A percentile compares a stretch with the other conserved stretches of the same genome.
phyloP scores from a whole-genome alignment of 1,140 invertebrate genomes.

The Mercenaria mercenaria region DNA sequence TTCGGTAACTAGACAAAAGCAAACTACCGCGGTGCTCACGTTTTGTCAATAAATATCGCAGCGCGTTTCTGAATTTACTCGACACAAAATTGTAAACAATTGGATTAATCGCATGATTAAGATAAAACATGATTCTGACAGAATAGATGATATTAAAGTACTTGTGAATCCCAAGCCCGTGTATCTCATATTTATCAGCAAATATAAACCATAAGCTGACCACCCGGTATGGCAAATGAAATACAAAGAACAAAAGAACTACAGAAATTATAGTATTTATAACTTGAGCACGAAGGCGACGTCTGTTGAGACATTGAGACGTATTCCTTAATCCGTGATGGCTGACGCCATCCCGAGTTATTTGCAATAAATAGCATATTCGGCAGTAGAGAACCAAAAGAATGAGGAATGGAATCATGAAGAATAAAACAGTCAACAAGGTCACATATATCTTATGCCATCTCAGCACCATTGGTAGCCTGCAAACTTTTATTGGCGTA shows the following conservation, averaged over 20 bases:
- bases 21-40: neutral
- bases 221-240: slow-evolving; percentile 30
- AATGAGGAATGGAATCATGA: slow-evolving; percentile 58
- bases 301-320: neutral
- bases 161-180: slow-evolving; percentile 50
- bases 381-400: slow-evolving; percentile 62
- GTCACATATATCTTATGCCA: slow-evolving; percentile 58
- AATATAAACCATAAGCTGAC: slow-evolving; percentile 43
- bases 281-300: slow-evolving; percentile 27
- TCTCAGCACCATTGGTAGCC: slow-evolving; percentile 25
- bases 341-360: neutral
- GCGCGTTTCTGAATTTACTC: slow-evolving; percentile 36
- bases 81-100: slow-evolving; percentile 54
- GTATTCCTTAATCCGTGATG: slow-evolving; percentile 42
- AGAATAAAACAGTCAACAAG: neutral
- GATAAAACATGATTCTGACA: slow-evolving; percentile 36
- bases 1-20: neutral
- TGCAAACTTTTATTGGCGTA: slow-evolving; percentile 66
- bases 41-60: neutral
- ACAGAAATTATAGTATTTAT: slow-evolving; percentile 42
- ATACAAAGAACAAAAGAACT: slow-evolving; percentile 38
- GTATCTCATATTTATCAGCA: slow-evolving; percentile 49
- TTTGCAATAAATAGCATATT: slow-evolving; percentile 54
- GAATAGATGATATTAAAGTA: slow-evolving; percentile 60
- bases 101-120: slow-evolving; percentile 51